phyloP scores from a whole-genome alignment of 2,888 invertebrate genomes.

The Xestia ashworthii region DNA sequence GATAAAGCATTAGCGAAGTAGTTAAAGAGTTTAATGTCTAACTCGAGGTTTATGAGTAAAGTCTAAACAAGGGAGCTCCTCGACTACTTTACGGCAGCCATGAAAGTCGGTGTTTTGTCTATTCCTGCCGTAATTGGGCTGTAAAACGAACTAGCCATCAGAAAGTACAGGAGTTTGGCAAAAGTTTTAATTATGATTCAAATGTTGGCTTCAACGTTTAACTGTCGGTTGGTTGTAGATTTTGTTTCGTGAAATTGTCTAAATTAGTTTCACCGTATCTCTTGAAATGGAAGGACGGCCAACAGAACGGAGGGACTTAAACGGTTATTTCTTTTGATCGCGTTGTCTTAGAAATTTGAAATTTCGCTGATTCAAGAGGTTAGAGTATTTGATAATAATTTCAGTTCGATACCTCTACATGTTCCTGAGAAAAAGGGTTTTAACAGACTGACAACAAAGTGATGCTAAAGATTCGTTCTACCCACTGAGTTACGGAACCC shows the following conservation, averaged over 20 bases:
- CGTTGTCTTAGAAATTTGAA: no score
- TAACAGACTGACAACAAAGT: no score
- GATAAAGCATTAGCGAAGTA: slow-evolving; percentile 51
- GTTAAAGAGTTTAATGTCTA: slow-evolving; percentile 58
- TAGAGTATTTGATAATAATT: no score
- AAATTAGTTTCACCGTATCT: slow-evolving; percentile 33
- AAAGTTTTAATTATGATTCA: slow-evolving; percentile 66
- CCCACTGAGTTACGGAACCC: no score
- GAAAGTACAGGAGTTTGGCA: slow-evolving; percentile 45
- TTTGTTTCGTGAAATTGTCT: slow-evolving; percentile 49
- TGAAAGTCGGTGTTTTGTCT: slow-evolving; percentile 59
- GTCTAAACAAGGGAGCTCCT: slow-evolving; percentile 44
- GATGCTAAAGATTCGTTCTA: no score
- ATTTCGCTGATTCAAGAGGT: background rate
- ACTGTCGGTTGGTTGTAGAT: slow-evolving; percentile 31
- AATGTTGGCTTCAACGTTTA: slow-evolving; percentile 36
- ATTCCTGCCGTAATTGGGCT: slow-evolving; percentile 56
- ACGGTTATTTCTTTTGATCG: background rate
- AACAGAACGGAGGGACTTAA: no score
- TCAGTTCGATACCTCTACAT: no score
- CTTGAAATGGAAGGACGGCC: slow-evolving; percentile 1
- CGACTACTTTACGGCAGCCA: slow-evolving; percentile 45
- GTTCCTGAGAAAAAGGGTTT: no score
- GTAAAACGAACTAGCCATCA: slow-evolving; percentile 62
- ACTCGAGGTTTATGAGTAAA: slow-evolving; percentile 58